Evolutionary conservation across 2,888 invertebrate genomes (phyloP), one percentile per base, ranked within the genome.

Genomic region (Andrena trimmerana): DNA sequence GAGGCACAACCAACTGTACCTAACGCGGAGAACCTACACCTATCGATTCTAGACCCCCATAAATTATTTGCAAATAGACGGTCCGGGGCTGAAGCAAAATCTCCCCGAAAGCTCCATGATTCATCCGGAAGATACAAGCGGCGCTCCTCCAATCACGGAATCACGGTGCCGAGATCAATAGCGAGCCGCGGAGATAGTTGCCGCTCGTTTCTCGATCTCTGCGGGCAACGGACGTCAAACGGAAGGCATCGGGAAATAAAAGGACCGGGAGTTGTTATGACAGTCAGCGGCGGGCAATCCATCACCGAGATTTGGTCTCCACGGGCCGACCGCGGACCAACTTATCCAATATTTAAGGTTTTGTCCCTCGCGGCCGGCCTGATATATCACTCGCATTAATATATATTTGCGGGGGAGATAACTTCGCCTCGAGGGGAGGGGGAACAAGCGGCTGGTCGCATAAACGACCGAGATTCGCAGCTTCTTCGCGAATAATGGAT

Each of bases 301-400:
- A 94, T 94, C 94, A 94, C 90, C 78, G 92, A 92, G 93, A 93
- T 93, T 94, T 90, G 88, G 93, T 93, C 93, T 92, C 93, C 90
- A 84, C 81, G 92, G 93, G 89, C 91, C 89, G 89, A 88, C 87
- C 91, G 86, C 86, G 91, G 89, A 92, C 92, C 90, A 93, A 94
- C 93, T 94, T 93, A 94, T 94, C 92, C 92, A 94, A 94, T 94
- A 94, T 94, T 94, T 94, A 94, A 94, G 93, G 93, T 93, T 93
- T 94, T 93, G 94, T 94, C 94, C 94, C 94, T 94, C 90, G 92
- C 91, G 93, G 88, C 88, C 83, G 81, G 76, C 85, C 92, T 92
- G 93, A 94, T 94, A 94, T 93, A 94, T 94, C 93, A 94, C 93
- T 91, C 88, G 92, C 93, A 94, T 94, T 94, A 94, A 94, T 94